Evolutionary conservation across 2,113 vertebrate species (phyloP).

Genomic region (Gopherus evgoodei): DNA sequence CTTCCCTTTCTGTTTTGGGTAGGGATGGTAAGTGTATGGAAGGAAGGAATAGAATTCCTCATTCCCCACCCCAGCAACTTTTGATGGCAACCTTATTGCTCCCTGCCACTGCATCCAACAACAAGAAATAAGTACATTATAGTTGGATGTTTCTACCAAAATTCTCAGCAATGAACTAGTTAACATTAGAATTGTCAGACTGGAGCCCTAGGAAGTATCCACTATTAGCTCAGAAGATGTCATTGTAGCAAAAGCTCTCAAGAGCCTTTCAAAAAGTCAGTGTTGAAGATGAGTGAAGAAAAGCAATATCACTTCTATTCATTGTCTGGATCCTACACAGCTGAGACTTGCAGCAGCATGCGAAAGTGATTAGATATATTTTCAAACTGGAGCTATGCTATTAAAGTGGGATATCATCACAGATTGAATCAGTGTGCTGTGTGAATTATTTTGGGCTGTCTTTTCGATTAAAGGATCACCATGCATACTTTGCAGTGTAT

Average conservation of each 20-base stretch:
- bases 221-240: fast-evolving
- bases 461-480: not conserved
- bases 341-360: not conserved
- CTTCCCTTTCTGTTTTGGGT: not conserved
- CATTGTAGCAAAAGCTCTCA: not conserved
- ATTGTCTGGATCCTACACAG: not conserved
- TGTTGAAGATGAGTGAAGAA: not conserved
- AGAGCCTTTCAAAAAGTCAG: not conserved
- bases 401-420: not conserved
- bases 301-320: fast-evolving
- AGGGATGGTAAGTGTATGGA: not conserved
- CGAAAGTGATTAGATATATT: not conserved
- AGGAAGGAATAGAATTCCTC: not conserved
- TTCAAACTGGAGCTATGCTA: not conserved
- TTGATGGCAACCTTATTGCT: not conserved
- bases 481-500: not conserved
- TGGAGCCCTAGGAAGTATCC: fast-evolving
- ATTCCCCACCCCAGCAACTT: not conserved
- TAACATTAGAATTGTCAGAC: too few species aligned
- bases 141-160: not conserved
- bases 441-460: not conserved
- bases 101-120: not conserved
- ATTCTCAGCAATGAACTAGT: not conserved
- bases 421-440: not conserved
- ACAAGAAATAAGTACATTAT: not conserved